These are phyloP conservation scores for Metallyticus violacea DNA, from an alignment of 2,888 invertebrate genomes.

Conservation along the genomic window DNA sequence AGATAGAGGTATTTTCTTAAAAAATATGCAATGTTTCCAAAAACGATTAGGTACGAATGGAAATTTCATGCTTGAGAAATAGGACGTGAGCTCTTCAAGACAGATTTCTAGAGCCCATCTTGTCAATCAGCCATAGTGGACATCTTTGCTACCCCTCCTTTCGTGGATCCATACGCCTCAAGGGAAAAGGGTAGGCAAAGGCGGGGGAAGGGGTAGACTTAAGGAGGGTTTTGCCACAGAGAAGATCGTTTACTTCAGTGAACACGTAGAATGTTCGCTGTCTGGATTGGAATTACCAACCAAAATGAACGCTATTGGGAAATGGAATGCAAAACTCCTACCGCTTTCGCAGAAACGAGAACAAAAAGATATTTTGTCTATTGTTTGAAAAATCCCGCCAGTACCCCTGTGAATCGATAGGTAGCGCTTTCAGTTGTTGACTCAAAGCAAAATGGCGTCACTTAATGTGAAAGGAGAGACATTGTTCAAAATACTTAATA, in stretches of 20 bases:
- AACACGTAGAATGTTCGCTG: background rate
- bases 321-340: background rate
- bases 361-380: conserved; percentile 5
- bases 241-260: background rate
- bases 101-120: conserved; percentile 7
- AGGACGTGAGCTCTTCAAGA: background rate
- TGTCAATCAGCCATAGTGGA: conserved; percentile 21
- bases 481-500: conserved; percentile 44
- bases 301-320: background rate
- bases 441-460: conserved; percentile 64
- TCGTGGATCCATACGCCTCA: conserved; percentile 23
- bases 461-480: conserved; percentile 65
- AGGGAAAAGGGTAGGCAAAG: conserved; percentile 5
- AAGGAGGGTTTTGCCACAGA: background rate
- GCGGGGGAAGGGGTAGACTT: background rate
- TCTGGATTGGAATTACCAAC: background rate
- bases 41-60: background rate
- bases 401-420: conserved; percentile 47
- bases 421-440: conserved; percentile 65
- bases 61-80: background rate
- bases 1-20: background rate
- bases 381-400: conserved; percentile 32
- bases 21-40: background rate
- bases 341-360: background rate
- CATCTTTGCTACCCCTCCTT: conserved; percentile 20